A percentile compares a stretch with the other conserved stretches of the same genome.
Conservation (phyloP, 2,797 vertebrate species). For the Helicolenus hilgendorfi region DNA sequence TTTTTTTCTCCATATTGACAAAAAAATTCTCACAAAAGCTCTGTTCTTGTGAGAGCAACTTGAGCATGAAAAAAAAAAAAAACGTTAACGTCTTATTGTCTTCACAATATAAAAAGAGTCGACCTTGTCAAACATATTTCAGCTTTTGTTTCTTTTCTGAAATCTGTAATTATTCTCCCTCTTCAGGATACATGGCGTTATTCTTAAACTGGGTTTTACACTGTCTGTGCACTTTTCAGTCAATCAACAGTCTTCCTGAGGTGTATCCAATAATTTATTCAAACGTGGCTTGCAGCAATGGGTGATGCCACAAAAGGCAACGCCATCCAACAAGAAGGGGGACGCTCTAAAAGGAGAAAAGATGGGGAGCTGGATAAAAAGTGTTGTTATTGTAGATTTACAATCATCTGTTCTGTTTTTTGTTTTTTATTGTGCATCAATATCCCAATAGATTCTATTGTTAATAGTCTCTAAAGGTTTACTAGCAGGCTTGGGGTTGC, state of each 20-base stretch:
- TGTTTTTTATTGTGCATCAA: background rate
- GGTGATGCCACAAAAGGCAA: constrained; percentile 78
- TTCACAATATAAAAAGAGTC: background rate
- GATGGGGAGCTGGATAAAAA: constrained; percentile 19
- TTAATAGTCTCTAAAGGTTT: constrained; percentile 16
- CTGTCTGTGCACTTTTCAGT: constrained; percentile 63
- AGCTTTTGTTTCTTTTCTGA: constrained; percentile 19
- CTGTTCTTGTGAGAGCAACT: constrained; percentile 28
- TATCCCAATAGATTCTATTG: background rate
- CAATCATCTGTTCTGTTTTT: constrained; percentile 38
- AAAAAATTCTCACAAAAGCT: constrained; percentile 20
- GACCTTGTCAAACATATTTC: background rate
- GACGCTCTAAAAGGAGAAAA: background rate
- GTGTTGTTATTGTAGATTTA: constrained; percentile 13
- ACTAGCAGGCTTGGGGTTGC: background rate
- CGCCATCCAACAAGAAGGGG: constrained; percentile 14
- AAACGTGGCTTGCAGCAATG: constrained; percentile 70
- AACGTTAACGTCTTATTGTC: background rate
- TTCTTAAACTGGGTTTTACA: constrained; percentile 47
- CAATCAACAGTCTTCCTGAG: constrained; percentile 63
- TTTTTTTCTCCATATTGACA: constrained; percentile 21
- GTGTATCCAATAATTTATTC: constrained; percentile 81
- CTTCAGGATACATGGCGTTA: background rate
- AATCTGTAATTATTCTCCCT: constrained; percentile 24
- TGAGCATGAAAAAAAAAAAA: constrained; percentile 28